phyloP scores from a whole-genome alignment of 2,888 invertebrate species.

The Chirona hameri region DNA sequence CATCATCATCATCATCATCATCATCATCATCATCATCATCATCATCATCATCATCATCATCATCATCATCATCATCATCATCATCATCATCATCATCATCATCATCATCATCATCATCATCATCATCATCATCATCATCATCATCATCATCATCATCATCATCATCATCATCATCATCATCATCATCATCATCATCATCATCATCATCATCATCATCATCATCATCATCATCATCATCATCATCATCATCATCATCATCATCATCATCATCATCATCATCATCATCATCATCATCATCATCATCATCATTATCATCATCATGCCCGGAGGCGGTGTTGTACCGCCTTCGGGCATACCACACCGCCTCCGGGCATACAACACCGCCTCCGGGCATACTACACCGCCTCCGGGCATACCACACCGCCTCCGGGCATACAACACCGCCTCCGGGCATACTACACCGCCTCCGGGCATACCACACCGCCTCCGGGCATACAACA shows the following conservation, averaged over 20 bases:
- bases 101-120: slow-evolving; percentile 22
- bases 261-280: slow-evolving; percentile 12
- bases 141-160: slow-evolving; percentile 22
- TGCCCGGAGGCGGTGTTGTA: too few species aligned
- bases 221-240: slow-evolving; percentile 22
- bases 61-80: slow-evolving; percentile 22
- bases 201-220: slow-evolving; percentile 22
- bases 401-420: too few species aligned
- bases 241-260: slow-evolving; percentile 22
- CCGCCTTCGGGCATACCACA: too few species aligned
- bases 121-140: slow-evolving; percentile 22
- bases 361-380: too few species aligned
- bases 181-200: slow-evolving; percentile 22
- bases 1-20: slow-evolving; percentile 10
- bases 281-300: slow-evolving; percentile 10
- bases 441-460: too few species aligned
- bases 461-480: too few species aligned
- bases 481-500: too few species aligned
- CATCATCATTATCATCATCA: too few species aligned
- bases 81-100: slow-evolving; percentile 22
- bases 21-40: slow-evolving; percentile 10
- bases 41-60: slow-evolving; percentile 22
- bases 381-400: too few species aligned
- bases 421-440: too few species aligned
- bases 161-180: slow-evolving; percentile 22